Conservation (phyloP, 2,797 vertebrate genomes). For the Heterohyrax brucei region DNA sequence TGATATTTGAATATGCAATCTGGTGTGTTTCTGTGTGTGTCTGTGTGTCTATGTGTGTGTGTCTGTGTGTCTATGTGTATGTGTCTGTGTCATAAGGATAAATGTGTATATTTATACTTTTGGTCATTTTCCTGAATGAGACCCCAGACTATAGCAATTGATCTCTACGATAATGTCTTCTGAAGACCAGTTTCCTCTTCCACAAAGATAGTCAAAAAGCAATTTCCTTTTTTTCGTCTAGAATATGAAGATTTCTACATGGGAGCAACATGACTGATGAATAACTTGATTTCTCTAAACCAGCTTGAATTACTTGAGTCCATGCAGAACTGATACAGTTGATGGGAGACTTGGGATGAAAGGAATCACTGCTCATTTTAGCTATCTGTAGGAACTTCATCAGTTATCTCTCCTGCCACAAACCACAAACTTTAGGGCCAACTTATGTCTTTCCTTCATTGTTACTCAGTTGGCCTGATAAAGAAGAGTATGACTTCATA, state of each 20-base stretch:
- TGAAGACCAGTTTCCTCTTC: neutral
- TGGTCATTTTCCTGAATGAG: neutral
- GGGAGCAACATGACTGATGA: neutral
- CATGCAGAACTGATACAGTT: neutral
- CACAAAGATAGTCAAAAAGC: neutral
- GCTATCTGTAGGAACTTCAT: neutral
- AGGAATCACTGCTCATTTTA: neutral
- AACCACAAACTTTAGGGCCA: neutral
- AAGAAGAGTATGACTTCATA: neutral
- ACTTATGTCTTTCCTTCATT: neutral
- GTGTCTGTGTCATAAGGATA: neutral
- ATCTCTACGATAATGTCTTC: conserved; percentile 39
- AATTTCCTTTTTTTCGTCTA: neutral
- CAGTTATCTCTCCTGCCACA: neutral
- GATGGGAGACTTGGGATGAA: neutral
- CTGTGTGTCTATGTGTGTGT: too few relatives aligned
- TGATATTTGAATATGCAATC: neutral
- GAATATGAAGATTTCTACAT: neutral
- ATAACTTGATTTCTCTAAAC: conserved; percentile 11
- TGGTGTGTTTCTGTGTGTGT: too few relatives aligned
- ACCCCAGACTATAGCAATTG: neutral
- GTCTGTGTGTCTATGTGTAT: neutral
- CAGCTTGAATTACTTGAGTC: conserved; percentile 3
- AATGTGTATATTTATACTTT: conserved; percentile 12
- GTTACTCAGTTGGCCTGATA: neutral